These are phyloP conservation scores for Brachyhypopomus gauderio DNA, from an alignment of 2,113 vertebrate species.

Conservation along the genomic window DNA sequence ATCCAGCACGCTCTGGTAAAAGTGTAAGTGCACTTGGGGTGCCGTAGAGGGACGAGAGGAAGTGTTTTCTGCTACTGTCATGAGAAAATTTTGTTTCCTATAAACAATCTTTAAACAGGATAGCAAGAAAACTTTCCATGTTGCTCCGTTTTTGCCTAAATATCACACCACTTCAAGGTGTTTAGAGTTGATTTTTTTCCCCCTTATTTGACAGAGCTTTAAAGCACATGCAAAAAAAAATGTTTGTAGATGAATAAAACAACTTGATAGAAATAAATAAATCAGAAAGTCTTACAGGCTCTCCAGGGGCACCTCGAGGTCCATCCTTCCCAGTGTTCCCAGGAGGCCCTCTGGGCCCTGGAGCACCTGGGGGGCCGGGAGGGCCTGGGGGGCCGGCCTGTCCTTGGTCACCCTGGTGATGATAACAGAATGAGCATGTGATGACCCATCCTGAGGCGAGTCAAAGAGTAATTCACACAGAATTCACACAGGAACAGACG, in stretches of 20 bases:
- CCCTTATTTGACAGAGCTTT: too few species aligned
- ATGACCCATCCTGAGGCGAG: neutral
- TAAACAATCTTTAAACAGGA: too few species aligned
- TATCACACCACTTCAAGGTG: too few species aligned
- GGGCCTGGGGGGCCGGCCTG: conserved; percentile 84
- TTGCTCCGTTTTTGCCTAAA: too few species aligned
- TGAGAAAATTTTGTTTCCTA: too few species aligned
- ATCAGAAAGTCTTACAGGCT: conserved; percentile 76
- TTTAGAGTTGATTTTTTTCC: too few species aligned
- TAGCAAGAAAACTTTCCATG: too few species aligned
- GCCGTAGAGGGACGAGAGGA: neutral
- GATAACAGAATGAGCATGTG: conserved; percentile 14
- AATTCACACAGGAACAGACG: neutral
- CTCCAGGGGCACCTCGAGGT: conserved; percentile 83
- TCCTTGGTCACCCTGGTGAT: conserved; percentile 87
- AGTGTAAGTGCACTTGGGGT: neutral
- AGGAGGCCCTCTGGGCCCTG: conserved; percentile 88
- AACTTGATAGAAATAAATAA: neutral
- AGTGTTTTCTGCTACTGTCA: neutral
- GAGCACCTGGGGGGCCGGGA: conserved; percentile 87
- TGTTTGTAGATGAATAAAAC: neutral
- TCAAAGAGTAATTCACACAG: neutral
- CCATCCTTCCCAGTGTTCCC: conserved; percentile 94
- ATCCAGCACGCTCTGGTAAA: neutral
- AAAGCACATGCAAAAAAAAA: too few species aligned